Percentiles rank a stretch among this genome's conserved stretches.
phyloP scores from a whole-genome alignment of 2,888 invertebrate species.

The Andrena dorsata region DNA sequence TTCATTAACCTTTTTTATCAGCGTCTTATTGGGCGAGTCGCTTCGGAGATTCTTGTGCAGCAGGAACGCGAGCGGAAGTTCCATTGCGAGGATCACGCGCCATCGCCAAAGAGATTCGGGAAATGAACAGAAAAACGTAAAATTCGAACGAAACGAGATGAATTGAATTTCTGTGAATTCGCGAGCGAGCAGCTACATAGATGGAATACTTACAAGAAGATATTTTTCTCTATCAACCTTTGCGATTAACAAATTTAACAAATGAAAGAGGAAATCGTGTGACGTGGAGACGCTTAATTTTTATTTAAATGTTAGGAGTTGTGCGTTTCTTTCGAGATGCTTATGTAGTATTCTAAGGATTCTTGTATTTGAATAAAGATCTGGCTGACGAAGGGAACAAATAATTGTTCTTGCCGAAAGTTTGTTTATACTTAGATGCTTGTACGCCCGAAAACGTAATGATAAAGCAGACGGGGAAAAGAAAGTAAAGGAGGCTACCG shows the following conservation, averaged over 20 bases:
- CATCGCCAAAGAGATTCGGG: background rate
- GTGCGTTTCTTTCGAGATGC: background rate
- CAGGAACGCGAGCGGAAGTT: slow-evolving; percentile 35
- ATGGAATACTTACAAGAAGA: too few relatives aligned
- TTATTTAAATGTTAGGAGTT: too few relatives aligned
- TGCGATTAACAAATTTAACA: too few relatives aligned
- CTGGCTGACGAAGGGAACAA: background rate
- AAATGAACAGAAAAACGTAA: background rate
- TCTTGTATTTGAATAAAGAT: slow-evolving; percentile 17
- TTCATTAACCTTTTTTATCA: slow-evolving; percentile 68
- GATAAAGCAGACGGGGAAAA: slow-evolving; percentile 48
- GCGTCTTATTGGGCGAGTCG: slow-evolving; percentile 36
- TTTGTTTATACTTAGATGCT: slow-evolving; percentile 33
- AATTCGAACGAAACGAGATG: background rate
- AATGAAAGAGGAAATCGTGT: too few relatives aligned
- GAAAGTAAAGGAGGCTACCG: slow-evolving; percentile 39
- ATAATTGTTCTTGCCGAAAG: slow-evolving; percentile 18
- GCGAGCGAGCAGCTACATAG: too few relatives aligned
- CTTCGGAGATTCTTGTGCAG: slow-evolving; percentile 16
- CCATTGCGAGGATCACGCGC: slow-evolving; percentile 12
- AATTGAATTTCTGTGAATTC: too few relatives aligned
- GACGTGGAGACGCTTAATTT: too few relatives aligned
- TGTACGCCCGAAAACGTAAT: slow-evolving; percentile 17
- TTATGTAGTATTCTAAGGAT: background rate
- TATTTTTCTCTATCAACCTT: too few relatives aligned